These are phyloP conservation scores for Apogon talboti DNA, from an alignment of 2,797 vertebrate species.

Conservation along the genomic window DNA sequence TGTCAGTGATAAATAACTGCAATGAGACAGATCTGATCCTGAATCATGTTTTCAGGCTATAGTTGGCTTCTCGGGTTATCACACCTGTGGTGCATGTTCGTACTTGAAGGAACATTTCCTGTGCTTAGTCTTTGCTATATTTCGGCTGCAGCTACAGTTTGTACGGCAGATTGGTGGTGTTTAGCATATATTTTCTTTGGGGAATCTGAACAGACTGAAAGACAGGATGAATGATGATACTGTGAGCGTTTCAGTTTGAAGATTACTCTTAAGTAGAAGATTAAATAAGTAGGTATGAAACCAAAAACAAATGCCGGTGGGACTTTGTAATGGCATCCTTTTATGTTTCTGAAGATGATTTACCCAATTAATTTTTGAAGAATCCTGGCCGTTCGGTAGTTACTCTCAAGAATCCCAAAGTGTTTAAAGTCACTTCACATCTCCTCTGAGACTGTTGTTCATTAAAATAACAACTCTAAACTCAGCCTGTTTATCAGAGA, in stretches of 20 bases:
- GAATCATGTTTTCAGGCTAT: too few species aligned
- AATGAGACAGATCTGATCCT: too few species aligned
- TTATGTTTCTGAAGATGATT: constrained; percentile 33
- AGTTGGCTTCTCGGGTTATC: too few species aligned
- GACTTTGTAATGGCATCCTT: constrained; percentile 16
- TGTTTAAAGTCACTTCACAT: constrained; percentile 58
- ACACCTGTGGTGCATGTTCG: too few species aligned
- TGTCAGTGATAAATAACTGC: too few species aligned
- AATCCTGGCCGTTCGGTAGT: constrained; percentile 22
- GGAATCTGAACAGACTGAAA: too few species aligned
- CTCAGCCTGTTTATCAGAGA: constrained; percentile 61
- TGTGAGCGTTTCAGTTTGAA: constrained; percentile 4
- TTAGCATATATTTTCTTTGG: too few species aligned
- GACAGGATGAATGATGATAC: background rate
- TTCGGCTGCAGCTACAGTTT: too few species aligned
- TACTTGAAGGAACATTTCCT: too few species aligned
- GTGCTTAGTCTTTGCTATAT: too few species aligned
- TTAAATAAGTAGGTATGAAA: background rate
- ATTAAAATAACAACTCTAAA: constrained; percentile 63
- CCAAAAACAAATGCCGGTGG: constrained; percentile 17
- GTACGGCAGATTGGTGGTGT: too few species aligned
- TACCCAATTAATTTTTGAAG: constrained; percentile 34
- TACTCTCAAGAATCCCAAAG: constrained; percentile 43
- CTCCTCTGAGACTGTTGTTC: constrained; percentile 54
- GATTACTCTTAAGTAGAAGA: background rate